phyloP scores from a whole-genome alignment of 1,140 invertebrate genomes.

The Pseudomyrmex gracilis region DNA sequence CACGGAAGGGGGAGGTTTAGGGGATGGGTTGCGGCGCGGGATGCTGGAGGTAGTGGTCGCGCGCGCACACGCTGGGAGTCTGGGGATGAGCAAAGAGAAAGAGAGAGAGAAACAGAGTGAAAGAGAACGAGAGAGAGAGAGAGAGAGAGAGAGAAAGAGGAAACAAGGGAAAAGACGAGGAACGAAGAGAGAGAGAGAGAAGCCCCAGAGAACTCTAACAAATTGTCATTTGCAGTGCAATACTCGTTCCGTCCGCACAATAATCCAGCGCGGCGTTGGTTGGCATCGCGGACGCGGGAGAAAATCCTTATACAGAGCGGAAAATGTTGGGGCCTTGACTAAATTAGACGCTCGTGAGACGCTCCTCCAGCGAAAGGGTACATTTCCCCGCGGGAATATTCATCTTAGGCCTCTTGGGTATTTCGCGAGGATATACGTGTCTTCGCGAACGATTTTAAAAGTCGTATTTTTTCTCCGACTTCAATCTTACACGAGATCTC shows the following conservation, averaged over 20 bases:
- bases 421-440: neutral
- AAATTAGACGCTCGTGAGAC: conserved; percentile 64
- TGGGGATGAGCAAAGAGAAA: neutral
- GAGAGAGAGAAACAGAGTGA: neutral
- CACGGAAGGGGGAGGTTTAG: neutral
- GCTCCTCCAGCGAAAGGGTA: conserved; percentile 1
- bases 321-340: conserved; percentile 58
- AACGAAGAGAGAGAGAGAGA: conserved; percentile 1
- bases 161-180: neutral
- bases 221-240: conserved; percentile 75
- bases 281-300: conserved; percentile 50
- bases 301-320: conserved; percentile 67
- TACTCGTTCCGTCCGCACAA: conserved; percentile 73
- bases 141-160: neutral
- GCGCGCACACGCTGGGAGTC: conserved; percentile 1
- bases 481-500: too few species aligned
- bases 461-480: too few species aligned
- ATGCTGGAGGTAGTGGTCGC: conserved; percentile 10
- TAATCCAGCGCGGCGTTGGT: conserved; percentile 65
- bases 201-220: conserved; percentile 69
- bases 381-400: neutral
- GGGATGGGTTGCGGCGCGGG: neutral
- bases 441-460: too few species aligned
- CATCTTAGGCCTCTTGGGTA: neutral
- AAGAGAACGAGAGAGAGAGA: neutral